These are phyloP conservation scores for Eptatretus atami DNA, from an alignment of 2,797 vertebrate species.

Conservation along the genomic window DNA sequence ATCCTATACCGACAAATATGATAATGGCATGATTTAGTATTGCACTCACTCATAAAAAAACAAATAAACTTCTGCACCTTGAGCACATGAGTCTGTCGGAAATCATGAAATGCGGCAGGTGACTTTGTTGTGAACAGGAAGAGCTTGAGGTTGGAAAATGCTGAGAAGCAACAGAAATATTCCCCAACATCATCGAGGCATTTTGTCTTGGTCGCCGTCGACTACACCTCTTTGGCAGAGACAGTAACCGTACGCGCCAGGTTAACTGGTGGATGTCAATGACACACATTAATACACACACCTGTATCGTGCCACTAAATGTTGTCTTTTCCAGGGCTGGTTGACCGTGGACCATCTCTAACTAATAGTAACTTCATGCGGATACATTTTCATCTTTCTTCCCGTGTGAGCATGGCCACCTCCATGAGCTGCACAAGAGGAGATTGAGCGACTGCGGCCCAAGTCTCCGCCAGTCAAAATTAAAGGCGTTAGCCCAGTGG, in stretches of 20 bases:
- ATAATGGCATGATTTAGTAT: too few relatives aligned
- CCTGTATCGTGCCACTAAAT: not conserved
- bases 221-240: slow-evolving; percentile 68
- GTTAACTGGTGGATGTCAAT: slow-evolving; percentile 14
- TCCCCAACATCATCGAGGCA: slow-evolving; percentile 91
- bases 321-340: slow-evolving; percentile 30
- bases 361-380: slow-evolving; percentile 90
- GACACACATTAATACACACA: not conserved
- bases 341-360: slow-evolving; percentile 76
- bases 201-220: slow-evolving; percentile 70
- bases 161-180: slow-evolving; percentile 91
- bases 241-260: slow-evolving; percentile 82
- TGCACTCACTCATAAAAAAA: too few relatives aligned
- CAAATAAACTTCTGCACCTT: too few relatives aligned
- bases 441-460: slow-evolving; percentile 75
- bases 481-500: slow-evolving; percentile 49
- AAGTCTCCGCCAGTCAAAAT: slow-evolving; percentile 64
- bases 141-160: slow-evolving; percentile 88
- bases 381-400: slow-evolving; percentile 55
- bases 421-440: slow-evolving; percentile 74
- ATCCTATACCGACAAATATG: too few relatives aligned
- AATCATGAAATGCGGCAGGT: too few relatives aligned
- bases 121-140: too few relatives aligned
- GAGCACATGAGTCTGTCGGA: too few relatives aligned
- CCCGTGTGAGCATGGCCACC: slow-evolving; percentile 22